phyloP scores from a whole-genome alignment of 1,140 invertebrate species.

The Chironomus tepperi region DNA sequence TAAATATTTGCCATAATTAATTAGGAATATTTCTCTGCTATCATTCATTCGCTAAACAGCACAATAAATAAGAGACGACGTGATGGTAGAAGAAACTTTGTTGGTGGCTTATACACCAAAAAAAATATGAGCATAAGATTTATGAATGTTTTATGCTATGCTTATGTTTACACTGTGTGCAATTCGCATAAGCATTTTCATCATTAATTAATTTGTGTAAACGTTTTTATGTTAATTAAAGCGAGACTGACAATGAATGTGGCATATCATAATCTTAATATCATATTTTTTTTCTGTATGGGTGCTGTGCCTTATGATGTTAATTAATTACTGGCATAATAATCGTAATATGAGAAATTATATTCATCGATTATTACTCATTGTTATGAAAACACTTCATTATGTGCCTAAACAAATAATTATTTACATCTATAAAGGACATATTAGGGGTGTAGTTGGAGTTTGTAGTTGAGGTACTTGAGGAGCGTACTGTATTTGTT shows the following conservation, averaged over 20 bases:
- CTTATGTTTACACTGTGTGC: background rate
- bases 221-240: slow-evolving; percentile 23
- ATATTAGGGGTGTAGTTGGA: too few relatives aligned
- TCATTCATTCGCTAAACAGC: slow-evolving; percentile 18
- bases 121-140: slow-evolving; percentile 4
- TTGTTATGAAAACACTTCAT: too few relatives aligned
- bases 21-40: background rate
- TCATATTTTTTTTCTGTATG: too few relatives aligned
- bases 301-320: background rate
- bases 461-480: too few relatives aligned
- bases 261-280: too few relatives aligned
- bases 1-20: slow-evolving; percentile 20
- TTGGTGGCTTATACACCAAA: background rate
- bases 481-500: too few relatives aligned
- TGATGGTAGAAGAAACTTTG: background rate
- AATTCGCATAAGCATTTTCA: slow-evolving; percentile 18
- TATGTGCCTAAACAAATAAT: too few relatives aligned
- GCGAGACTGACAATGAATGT: background rate
- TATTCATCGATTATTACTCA: too few relatives aligned
- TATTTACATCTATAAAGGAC: too few relatives aligned
- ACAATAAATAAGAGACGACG: slow-evolving; percentile 2
- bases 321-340: too few relatives aligned
- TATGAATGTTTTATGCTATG: slow-evolving; percentile 1
- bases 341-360: too few relatives aligned
- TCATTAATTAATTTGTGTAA: slow-evolving; percentile 23